phyloP scores from a whole-genome alignment of 92 coral and sea anemone species.

The Bergia sp. region DNA sequence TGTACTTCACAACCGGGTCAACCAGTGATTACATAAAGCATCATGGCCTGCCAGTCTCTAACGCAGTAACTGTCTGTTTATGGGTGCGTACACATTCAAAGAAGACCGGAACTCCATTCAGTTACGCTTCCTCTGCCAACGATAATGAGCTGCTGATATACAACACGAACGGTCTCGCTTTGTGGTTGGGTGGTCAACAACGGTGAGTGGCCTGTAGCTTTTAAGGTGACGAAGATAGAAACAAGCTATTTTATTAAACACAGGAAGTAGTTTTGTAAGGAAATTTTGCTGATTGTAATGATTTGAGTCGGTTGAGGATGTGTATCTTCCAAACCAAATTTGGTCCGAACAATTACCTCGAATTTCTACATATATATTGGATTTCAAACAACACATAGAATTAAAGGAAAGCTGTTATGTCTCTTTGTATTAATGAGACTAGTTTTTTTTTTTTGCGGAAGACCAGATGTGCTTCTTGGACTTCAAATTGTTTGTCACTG shows the following conservation, averaged over 20 bases:
- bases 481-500: no score
- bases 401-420: no score
- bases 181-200: not conserved
- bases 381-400: no score
- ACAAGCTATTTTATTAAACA: not conserved
- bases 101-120: slow-evolving; percentile 27
- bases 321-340: no score
- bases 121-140: slow-evolving; percentile 14
- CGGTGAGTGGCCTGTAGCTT: slow-evolving; percentile 23
- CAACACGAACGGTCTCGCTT: not conserved
- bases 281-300: no score
- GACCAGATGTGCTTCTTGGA: no score
- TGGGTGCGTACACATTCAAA: slow-evolving; percentile 46
- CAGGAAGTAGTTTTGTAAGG: not conserved
- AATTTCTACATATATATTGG: no score
- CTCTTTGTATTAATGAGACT: no score
- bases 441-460: no score
- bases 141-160: slow-evolving; percentile 34
- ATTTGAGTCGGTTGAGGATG: no score
- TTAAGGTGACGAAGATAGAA: not conserved
- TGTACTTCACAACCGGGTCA: slow-evolving; percentile 43
- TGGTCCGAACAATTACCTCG: no score
- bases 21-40: slow-evolving; percentile 34
- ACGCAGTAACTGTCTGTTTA: slow-evolving; percentile 42
- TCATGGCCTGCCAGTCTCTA: slow-evolving; percentile 29